Conservation (phyloP, 2,113 vertebrate genomes). For the Corythornis madagascariensis region DNA sequence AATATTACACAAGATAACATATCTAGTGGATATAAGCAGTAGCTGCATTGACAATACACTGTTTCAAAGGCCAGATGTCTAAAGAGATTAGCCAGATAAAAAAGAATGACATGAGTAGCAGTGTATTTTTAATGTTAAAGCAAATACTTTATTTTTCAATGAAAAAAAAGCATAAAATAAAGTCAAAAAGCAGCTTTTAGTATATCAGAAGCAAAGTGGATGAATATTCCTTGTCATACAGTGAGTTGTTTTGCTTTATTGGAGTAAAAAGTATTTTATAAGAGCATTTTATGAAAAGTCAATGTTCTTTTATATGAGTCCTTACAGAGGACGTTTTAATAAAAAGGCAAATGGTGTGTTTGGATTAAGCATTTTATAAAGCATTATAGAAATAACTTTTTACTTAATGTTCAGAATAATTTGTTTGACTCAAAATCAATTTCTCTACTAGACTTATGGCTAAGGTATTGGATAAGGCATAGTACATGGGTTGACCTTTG, state of each 20-base stretch:
- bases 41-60: conserved; percentile 13
- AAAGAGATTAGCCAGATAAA: conserved; percentile 7
- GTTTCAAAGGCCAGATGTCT: conserved; percentile 29
- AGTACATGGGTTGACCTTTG: not conserved
- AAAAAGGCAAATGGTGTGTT: not conserved
- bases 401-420: not conserved
- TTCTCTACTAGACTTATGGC: not conserved
- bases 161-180: not conserved
- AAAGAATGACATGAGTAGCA: not conserved
- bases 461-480: not conserved
- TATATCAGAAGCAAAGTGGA: not conserved
- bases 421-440: not conserved
- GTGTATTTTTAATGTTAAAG: not conserved
- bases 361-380: not conserved
- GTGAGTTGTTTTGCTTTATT: not conserved
- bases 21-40: conserved; percentile 23
- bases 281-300: not conserved
- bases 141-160: conserved; percentile 8
- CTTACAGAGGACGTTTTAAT: not conserved
- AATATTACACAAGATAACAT: conserved; percentile 28
- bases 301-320: not conserved
- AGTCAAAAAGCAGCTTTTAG: not conserved
- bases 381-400: not conserved
- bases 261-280: not conserved
- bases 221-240: not conserved